Conservation (phyloP, 2,797 vertebrate species). For the Tangara arthus region DNA sequence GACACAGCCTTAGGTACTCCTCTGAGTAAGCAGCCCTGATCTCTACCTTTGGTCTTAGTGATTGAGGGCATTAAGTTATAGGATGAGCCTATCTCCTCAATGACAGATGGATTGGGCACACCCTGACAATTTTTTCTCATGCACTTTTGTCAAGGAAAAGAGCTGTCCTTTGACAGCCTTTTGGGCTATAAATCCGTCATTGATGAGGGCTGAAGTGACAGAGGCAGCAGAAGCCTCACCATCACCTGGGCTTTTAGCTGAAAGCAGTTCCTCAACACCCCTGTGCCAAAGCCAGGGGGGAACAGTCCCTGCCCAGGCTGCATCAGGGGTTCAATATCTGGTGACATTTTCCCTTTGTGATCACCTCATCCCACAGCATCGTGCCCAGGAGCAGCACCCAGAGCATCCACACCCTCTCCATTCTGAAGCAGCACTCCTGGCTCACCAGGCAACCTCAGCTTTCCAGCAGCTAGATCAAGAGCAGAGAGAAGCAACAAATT, state of each 20-base stretch:
- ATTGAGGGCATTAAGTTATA: neutral
- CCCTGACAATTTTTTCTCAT: neutral
- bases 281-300: neutral
- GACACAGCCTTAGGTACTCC: neutral
- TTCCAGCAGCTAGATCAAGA: neutral
- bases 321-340: neutral
- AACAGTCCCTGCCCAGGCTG: neutral
- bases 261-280: neutral
- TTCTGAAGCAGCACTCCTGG: neutral
- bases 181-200: neutral
- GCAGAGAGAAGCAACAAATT: neutral
- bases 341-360: neutral
- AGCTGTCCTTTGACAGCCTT: neutral
- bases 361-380: fast-evolving
- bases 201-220: neutral
- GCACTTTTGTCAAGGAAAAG: neutral
- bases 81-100: neutral
- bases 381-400: neutral
- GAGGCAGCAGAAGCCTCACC: neutral
- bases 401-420: neutral
- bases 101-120: neutral
- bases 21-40: neutral
- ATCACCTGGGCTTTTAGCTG: fast-evolving
- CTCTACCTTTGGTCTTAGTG: neutral
- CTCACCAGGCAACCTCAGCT: neutral